phyloP scores from a whole-genome alignment of 2,888 invertebrate genomes.

The Syrista parreyssii region DNA sequence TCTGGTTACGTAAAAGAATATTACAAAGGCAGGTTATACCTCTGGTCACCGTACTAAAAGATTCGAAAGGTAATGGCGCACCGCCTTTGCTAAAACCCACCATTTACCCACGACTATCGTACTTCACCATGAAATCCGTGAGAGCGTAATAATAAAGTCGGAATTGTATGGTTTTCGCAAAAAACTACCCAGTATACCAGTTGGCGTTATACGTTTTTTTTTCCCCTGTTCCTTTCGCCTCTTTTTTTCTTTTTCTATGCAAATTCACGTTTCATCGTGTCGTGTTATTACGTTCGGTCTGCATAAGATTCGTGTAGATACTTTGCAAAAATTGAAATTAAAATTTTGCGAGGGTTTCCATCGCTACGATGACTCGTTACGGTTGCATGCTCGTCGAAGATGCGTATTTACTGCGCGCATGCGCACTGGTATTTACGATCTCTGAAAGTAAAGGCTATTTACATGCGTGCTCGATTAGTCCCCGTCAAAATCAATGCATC shows the following conservation, averaged over 20 bases:
- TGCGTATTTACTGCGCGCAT: not conserved
- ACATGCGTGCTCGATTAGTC: slow-evolving; percentile 14
- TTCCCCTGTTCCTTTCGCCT: not conserved
- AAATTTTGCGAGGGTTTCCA: not conserved
- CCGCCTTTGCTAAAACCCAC: not conserved
- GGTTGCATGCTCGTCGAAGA: too few species aligned
- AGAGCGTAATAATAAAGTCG: not conserved
- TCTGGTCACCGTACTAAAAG: not conserved
- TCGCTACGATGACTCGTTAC: not conserved
- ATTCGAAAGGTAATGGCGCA: not conserved
- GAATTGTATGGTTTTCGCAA: not conserved
- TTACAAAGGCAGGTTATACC: not conserved
- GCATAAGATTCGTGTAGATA: not conserved
- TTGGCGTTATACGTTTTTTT: not conserved
- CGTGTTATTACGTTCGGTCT: not conserved
- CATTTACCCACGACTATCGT: not conserved
- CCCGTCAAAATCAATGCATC: slow-evolving; percentile 22
- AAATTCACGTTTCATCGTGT: not conserved
- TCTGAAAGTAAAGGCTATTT: not conserved
- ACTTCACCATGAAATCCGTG: not conserved
- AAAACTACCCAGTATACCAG: not conserved
- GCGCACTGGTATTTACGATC: not conserved
- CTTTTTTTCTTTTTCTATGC: not conserved
- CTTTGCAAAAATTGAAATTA: not conserved
- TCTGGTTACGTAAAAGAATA: not conserved